These are phyloP conservation scores for Cnemophilus loriae DNA, from an alignment of 2,113 vertebrate genomes.

Conservation along the genomic window DNA sequence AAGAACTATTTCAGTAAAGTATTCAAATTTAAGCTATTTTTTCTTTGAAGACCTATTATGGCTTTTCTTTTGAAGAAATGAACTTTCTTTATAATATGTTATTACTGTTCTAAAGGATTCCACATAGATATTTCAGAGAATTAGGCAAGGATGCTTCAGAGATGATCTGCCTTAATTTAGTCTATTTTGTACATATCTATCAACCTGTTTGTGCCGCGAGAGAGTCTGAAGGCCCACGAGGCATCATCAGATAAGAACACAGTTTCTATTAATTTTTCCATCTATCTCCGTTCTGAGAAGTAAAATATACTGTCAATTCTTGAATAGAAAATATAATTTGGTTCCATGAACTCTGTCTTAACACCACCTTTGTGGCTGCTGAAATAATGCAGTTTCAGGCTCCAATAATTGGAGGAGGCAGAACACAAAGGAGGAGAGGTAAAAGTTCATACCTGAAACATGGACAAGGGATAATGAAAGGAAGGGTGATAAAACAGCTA, in stretches of 20 bases:
- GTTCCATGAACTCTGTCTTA: neutral
- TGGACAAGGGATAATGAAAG: neutral
- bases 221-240: constrained; percentile 3
- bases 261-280: constrained; percentile 47
- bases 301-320: neutral
- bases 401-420: neutral
- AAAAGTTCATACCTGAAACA: neutral
- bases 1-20: constrained; percentile 2
- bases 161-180: constrained; percentile 6
- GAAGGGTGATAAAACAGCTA: neutral
- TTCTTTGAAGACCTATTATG: constrained; percentile 13
- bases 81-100: constrained; percentile 6
- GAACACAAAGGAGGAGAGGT: neutral
- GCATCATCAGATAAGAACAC: constrained; percentile 37
- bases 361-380: neutral
- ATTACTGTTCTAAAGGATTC: constrained; percentile 8
- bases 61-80: constrained; percentile 16
- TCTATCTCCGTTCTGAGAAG: neutral
- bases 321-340: constrained; percentile 9
- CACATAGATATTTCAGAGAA: neutral
- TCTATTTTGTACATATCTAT: neutral
- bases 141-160: neutral
- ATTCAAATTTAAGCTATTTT: constrained; percentile 29
- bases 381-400: neutral
- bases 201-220: neutral